Percentiles rank a stretch among this genome's conserved stretches.
These are phyloP conservation scores for Myotis vivesi DNA, from an alignment of 2,797 vertebrate species.

Conservation along the genomic window DNA sequence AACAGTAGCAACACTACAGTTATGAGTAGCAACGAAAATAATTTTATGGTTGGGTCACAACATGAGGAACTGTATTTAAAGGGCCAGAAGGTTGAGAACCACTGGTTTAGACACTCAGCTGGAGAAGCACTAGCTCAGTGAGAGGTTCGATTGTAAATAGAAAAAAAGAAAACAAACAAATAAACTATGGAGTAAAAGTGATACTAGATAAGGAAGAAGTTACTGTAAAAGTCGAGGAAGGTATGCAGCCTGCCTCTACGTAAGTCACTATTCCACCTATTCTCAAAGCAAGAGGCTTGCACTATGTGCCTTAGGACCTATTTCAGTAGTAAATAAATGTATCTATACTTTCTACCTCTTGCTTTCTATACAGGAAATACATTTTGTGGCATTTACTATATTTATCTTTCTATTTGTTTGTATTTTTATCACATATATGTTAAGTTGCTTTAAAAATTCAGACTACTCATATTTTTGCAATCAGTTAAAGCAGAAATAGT, in stretches of 20 bases:
- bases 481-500: not conserved
- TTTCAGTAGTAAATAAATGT: not conserved
- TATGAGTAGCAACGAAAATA: too few relatives aligned
- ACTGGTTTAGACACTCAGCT: not conserved
- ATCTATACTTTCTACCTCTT: not conserved
- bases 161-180: not conserved
- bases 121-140: not conserved
- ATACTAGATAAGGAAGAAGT: not conserved
- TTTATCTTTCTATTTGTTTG: slow-evolving; percentile 27
- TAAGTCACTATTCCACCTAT: not conserved
- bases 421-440: not conserved
- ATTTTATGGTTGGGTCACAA: too few relatives aligned
- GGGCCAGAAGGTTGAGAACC: too few relatives aligned
- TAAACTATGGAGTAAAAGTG: not conserved
- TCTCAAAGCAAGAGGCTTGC: not conserved
- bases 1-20: too few relatives aligned
- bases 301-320: not conserved
- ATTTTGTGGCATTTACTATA: not conserved
- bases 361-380: not conserved
- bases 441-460: slow-evolving; percentile 25
- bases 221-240: not conserved
- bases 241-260: not conserved
- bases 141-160: not conserved
- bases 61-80: too few relatives aligned
- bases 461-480: not conserved